phyloP scores from a whole-genome alignment of 2,797 vertebrate species.

The Mareca penelope region DNA sequence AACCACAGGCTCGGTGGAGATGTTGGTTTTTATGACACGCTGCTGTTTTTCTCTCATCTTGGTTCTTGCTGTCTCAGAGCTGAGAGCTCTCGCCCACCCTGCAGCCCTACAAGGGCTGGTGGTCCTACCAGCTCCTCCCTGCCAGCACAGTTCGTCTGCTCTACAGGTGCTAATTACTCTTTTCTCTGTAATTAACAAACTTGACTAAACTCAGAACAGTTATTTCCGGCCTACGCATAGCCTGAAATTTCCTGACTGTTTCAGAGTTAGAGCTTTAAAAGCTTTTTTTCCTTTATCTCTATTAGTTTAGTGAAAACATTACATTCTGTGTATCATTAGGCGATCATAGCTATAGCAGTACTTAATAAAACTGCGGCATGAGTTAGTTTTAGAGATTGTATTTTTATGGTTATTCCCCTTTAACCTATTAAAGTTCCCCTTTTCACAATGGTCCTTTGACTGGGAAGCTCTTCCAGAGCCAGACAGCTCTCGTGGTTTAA shows the following conservation, averaged over 20 bases:
- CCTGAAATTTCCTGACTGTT: not conserved
- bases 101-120: not conserved
- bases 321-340: not conserved
- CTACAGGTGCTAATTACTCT: not conserved
- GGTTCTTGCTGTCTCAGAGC: not conserved
- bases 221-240: accelerated
- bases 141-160: not conserved
- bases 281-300: not conserved
- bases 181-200: not conserved
- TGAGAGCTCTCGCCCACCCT: not conserved
- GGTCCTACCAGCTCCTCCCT: not conserved
- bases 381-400: not conserved
- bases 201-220: not conserved
- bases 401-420: accelerated
- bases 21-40: not conserved
- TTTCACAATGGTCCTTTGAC: not conserved
- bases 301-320: not conserved
- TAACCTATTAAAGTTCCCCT: not conserved
- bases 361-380: not conserved
- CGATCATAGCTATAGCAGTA: not conserved
- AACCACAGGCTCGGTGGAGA: accelerated
- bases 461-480: not conserved
- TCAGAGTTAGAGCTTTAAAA: not conserved
- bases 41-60: accelerated
- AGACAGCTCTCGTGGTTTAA: not conserved